These are phyloP conservation scores for Gastrophryne carolinensis DNA, from an alignment of 2,797 vertebrate species.

Conservation along the genomic window DNA sequence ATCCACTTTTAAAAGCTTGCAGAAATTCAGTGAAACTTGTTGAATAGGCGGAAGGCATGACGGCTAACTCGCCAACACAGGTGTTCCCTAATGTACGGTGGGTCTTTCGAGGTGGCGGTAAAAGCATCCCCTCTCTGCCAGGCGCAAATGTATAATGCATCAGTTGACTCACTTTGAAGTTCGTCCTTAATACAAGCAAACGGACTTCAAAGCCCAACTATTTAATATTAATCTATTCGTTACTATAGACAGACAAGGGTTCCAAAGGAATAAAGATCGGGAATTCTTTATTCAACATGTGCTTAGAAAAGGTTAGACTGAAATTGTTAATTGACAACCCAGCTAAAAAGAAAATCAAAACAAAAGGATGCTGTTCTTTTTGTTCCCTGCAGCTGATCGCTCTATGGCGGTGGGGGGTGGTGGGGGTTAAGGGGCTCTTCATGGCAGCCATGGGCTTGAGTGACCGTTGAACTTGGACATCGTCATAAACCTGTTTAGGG, in stretches of 20 bases:
- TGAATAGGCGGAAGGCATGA: too few relatives aligned
- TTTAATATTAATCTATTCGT: not conserved
- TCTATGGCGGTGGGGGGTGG: not conserved
- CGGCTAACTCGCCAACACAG: too few relatives aligned
- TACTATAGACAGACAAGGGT: not conserved
- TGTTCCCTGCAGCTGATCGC: not conserved
- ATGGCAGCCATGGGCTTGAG: too few relatives aligned
- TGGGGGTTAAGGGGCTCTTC: not conserved
- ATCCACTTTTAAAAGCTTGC: too few relatives aligned
- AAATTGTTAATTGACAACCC: too few relatives aligned
- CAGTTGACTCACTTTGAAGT: conserved; percentile 15
- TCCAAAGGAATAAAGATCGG: not conserved
- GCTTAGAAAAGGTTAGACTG: conserved; percentile 10
- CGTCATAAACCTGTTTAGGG: too few relatives aligned
- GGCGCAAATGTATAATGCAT: conserved; percentile 37
- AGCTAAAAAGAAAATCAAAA: too few relatives aligned
- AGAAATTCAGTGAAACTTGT: too few relatives aligned
- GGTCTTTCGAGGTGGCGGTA: not conserved
- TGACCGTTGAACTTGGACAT: not conserved
- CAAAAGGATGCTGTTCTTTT: too few relatives aligned
- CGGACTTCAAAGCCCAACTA: conserved; percentile 7
- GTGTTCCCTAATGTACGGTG: too few relatives aligned
- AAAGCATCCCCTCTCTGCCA: conserved; percentile 1
- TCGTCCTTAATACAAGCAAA: conserved; percentile 6
- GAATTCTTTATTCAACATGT: not conserved